phyloP scores from a whole-genome alignment of 2,888 invertebrate genomes.

The Dexiosoma caninum region DNA sequence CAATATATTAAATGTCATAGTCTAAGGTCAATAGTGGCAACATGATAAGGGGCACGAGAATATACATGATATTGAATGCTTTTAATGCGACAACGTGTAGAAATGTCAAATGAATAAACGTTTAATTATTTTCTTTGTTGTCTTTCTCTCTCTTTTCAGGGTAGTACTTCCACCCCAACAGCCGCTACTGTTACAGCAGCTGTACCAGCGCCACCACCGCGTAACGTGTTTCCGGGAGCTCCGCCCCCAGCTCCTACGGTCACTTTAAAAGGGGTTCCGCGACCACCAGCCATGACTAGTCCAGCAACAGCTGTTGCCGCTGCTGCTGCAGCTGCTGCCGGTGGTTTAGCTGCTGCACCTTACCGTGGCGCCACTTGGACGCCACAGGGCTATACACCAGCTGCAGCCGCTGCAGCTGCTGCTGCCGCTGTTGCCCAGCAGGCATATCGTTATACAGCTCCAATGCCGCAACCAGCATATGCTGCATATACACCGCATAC shows the following conservation, averaged over 20 bases:
- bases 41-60: background rate
- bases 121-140: background rate
- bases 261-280: conserved; percentile 77
- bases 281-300: conserved; percentile 78
- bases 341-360: conserved; percentile 77
- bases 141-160: conserved; percentile 47
- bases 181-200: conserved; percentile 53
- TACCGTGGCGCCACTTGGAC: conserved; percentile 78
- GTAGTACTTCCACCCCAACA: conserved; percentile 60
- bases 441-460: conserved; percentile 78
- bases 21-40: conserved; percentile 23
- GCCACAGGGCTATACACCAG: conserved; percentile 77
- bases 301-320: conserved; percentile 78
- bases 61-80: background rate
- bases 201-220: conserved; percentile 67
- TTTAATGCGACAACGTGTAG: background rate
- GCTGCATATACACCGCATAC: conserved; percentile 78
- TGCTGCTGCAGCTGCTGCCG: conserved; percentile 78
- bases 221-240: conserved; percentile 77
- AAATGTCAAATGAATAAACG: background rate
- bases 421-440: conserved; percentile 76
- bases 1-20: conserved; percentile 1
- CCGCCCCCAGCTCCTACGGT: conserved; percentile 77
- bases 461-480: conserved; percentile 78
- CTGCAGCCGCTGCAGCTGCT: conserved; percentile 75